Evolutionary conservation across 1,140 invertebrate genomes (phyloP), one percentile per base, ranked within the genome.

Genomic region (Hermatobates lingyangjiaoensis): DNA sequence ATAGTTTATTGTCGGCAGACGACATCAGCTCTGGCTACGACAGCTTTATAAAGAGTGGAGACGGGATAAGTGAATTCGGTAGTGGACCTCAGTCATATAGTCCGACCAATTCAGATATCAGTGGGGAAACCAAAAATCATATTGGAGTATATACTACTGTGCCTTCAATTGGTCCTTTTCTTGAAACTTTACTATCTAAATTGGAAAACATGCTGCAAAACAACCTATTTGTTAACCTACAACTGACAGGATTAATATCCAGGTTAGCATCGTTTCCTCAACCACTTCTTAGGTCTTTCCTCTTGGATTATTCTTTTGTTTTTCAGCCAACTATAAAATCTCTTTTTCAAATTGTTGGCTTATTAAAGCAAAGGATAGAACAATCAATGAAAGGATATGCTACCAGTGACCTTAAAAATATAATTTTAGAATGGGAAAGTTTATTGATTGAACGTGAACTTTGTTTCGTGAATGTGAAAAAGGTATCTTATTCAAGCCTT

Each of bases 311-410:
- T 54, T 82, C 80, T 51, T 76, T 91, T 48, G 80, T 88, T 48
- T 79, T 91, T 59, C 87, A 91, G 62, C 87, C 88, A 2, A 84
- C 84, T 60, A 83, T 93, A 56, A 83, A 86, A 63, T 92, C 87
- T 56, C 57, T 59, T 57, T 68, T 67, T 14, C 58, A 88, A 85
- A 80, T 85, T 56, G 70, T 87, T 58, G 80, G 75, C 55, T 83
- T 79, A 57, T 71, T 92, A n/a, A 87, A 88, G 60, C 82, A 87
- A 54, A 84, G 85, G 66, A 77, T 91, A 52, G 87, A 92, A 65
- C 75, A 78, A 49, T 77, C 80, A 63, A 73, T 88, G 45, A 73
- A 68, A 0, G 78, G 77, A n/a, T 46, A 26, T 46, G 1, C 53
- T 18, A 70, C 82, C 14, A 72, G 77, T 24, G 79, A 86, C 63